A percentile compares a stretch with the other conserved stretches of the same genome.
phyloP scores from a whole-genome alignment of 2,888 invertebrate genomes.

The Rhagonycha lutea region DNA sequence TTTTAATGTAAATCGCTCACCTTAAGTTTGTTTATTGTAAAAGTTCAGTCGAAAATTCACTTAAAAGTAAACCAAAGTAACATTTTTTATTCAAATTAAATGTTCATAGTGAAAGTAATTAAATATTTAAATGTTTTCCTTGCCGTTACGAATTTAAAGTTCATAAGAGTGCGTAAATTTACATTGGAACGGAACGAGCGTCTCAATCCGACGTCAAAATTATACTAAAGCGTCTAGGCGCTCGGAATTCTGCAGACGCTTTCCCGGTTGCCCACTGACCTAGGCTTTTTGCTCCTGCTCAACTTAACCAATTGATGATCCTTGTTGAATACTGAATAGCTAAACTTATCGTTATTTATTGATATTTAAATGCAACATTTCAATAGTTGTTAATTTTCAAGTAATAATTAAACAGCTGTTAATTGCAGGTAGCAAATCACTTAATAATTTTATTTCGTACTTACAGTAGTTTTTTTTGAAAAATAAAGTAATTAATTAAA shows the following conservation, averaged over 20 bases:
- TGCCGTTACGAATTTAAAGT: not conserved
- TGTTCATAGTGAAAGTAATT: not conserved
- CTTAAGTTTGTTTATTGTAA: not conserved
- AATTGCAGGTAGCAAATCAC: not conserved
- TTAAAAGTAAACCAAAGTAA: not conserved
- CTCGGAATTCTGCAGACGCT: slow-evolving; percentile 40
- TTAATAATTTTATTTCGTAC: not conserved
- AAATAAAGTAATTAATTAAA: not conserved
- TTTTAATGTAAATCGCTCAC: not conserved
- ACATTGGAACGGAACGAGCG: slow-evolving; percentile 8
- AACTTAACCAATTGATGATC: slow-evolving; percentile 25
- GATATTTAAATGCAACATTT: not conserved
- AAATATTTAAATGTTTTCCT: not conserved
- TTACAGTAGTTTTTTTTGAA: not conserved
- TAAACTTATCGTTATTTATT: not conserved
- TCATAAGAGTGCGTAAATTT: slow-evolving; percentile 4
- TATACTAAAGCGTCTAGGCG: slow-evolving; percentile 42
- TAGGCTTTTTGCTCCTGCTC: slow-evolving; percentile 44
- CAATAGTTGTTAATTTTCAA: not conserved
- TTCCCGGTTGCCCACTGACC: slow-evolving; percentile 44
- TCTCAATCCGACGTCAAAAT: slow-evolving; percentile 29
- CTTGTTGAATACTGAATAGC: slow-evolving; percentile 20
- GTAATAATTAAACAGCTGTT: not conserved
- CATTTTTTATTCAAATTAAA: not conserved
- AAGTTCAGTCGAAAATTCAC: not conserved